Evolutionary conservation across 2,113 vertebrate genomes (phyloP).

Genomic region (Anguilla japonica): DNA sequence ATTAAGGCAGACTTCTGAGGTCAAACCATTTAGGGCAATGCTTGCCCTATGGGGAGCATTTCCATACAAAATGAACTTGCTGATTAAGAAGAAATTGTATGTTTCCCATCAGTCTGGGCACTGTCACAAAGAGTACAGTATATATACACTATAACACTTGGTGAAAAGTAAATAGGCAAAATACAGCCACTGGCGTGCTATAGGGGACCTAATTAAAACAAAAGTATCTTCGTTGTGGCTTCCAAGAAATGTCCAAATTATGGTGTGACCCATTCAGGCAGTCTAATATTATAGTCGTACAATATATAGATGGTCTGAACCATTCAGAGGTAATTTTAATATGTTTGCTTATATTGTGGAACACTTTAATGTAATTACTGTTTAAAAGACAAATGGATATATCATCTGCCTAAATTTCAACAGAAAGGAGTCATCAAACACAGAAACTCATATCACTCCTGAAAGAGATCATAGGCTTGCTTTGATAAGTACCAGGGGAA

Average conservation of each 20-base stretch:
- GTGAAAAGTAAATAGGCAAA: neutral
- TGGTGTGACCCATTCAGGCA: neutral
- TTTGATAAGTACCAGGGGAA: neutral
- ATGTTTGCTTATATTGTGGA: neutral
- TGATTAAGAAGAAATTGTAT: neutral
- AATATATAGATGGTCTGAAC: no score
- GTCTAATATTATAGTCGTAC: neutral
- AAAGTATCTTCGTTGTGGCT: neutral
- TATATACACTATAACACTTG: no score
- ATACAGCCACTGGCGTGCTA: neutral
- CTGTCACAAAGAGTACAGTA: no score
- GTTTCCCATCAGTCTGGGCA: no score
- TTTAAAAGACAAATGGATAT: neutral
- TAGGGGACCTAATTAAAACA: neutral
- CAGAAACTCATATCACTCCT: neutral
- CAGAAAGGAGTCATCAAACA: conserved; percentile 3
- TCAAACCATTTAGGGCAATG: neutral
- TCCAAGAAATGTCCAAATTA: neutral
- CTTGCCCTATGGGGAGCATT: neutral
- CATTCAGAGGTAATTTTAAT: neutral
- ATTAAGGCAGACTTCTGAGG: no score
- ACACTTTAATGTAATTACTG: neutral
- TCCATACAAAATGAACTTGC: neutral
- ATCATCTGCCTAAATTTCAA: neutral
- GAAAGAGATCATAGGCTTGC: neutral